phyloP scores from a whole-genome alignment of 2,888 invertebrate species.

The Monoplex corrugatus region DNA sequence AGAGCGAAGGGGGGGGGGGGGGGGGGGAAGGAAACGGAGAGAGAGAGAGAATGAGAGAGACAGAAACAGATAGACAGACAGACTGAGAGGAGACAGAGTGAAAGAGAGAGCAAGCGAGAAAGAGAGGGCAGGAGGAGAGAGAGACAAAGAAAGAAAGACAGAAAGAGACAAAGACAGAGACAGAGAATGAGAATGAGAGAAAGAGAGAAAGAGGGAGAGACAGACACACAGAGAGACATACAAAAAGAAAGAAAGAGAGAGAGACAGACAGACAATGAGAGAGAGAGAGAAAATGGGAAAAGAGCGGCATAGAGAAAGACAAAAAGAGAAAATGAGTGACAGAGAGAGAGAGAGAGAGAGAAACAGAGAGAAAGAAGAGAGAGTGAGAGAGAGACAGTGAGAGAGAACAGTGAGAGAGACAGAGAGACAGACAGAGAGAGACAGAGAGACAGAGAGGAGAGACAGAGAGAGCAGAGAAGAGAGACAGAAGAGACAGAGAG shows the following conservation, averaged over 20 bases:
- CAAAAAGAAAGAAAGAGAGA: too few species aligned
- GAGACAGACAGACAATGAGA: too few species aligned
- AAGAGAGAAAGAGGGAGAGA: background rate
- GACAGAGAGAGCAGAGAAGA: background rate
- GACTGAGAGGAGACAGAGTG: background rate
- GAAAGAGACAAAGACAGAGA: background rate
- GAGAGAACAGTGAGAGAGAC: background rate
- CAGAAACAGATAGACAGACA: background rate
- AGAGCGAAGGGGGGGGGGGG: background rate
- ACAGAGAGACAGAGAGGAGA: too few species aligned
- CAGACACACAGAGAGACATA: too few species aligned
- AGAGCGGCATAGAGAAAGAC: background rate
- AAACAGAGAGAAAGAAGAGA: background rate
- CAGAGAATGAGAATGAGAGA: background rate
- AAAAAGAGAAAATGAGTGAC: background rate
- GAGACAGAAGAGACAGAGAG: too few species aligned
- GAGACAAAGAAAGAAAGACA: background rate
- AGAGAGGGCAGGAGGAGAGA: background rate
- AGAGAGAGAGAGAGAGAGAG: background rate
- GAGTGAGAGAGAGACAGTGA: background rate
- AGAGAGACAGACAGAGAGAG: background rate
- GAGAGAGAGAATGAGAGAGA: background rate
- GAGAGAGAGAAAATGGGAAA: background rate
- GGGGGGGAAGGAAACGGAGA: background rate
- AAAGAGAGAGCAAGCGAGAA: background rate